Base-by-base conservation (phyloP, 2,113 vertebrate genomes). In the Gymnogyps californianus region DNA sequence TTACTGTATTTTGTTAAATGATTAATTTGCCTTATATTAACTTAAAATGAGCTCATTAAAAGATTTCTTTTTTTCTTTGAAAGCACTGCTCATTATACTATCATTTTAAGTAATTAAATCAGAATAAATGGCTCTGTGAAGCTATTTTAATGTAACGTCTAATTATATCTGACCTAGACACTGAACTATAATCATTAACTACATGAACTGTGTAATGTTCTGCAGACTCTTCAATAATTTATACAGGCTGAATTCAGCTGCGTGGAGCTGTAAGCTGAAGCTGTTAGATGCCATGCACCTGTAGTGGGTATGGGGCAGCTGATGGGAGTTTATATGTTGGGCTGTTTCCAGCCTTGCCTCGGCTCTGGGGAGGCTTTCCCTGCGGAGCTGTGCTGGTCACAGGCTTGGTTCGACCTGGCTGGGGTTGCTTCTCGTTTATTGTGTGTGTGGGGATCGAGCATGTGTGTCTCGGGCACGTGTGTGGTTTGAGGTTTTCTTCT, bases 161-260 rank as follows among this genome's bases (percentile, higher is more conserved):
- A 99, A 99, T 99, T 99, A 99, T 98, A 98, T 98, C 98, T 99
- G 99, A 99, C 99, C 99, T 98, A 98, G 98, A 99, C 97, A 51
- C 97, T 98, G 98, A 99, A 99, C 99, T 98, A 97, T 98, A 95
- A 98, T 99, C 99, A 99, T 99, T 99, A 99, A 99, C 98, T 98
- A 98, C 98, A 98, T 98, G 98, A 99, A 99, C 98, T 99, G 98
- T 98, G 98, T 98, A 98, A 99, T 98, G 98, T 98, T 98, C 96
- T 91, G 95, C 96, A 97, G 87, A 87, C 95, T 92, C 97, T 97
- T 99, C 98, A 98, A 99, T 99, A 98, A 99, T 99, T 99, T 98
- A 99, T 98, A 91, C 52, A 49, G 98, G 88, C 97, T 98, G 97
- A 97, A 98, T 98, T 98, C 98, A 96, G 97, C 95, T 95, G 98